Evolutionary conservation across 2,113 vertebrate species (phyloP).

Genomic region (Clupea harengus): DNA sequence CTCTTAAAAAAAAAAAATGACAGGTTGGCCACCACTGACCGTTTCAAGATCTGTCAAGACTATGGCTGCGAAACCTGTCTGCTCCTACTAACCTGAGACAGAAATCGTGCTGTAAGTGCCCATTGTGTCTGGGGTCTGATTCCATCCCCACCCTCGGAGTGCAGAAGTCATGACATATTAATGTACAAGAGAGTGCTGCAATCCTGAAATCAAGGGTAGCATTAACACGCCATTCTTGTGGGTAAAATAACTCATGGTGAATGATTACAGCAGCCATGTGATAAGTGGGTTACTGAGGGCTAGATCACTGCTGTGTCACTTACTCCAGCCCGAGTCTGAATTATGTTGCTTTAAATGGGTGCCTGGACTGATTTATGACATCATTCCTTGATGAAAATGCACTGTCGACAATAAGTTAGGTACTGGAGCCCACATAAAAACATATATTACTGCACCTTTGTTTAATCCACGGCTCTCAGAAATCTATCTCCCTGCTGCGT

Average conservation of each 20-base stretch:
- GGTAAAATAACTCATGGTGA: slow-evolving; percentile 25
- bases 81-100: neutral
- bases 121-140: neutral
- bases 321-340: neutral
- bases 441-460: neutral
- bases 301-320: slow-evolving; percentile 21
- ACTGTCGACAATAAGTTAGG: neutral
- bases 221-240: neutral
- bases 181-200: neutral
- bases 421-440: neutral
- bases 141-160: neutral
- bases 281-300: slow-evolving; percentile 23
- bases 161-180: slow-evolving; percentile 32
- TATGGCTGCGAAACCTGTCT: neutral
- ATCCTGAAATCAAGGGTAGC: slow-evolving; percentile 24
- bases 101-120: neutral
- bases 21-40: neutral
- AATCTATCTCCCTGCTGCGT: neutral
- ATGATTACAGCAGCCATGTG: slow-evolving; percentile 24
- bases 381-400: neutral
- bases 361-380: slow-evolving; percentile 28
- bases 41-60: neutral
- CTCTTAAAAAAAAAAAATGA: neutral
- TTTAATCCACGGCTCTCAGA: neutral
- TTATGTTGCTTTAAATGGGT: neutral